Evolutionary conservation across 35 echinoderm and acorn worm species (phyloP).

Genomic region (Lytechinus pictus): DNA sequence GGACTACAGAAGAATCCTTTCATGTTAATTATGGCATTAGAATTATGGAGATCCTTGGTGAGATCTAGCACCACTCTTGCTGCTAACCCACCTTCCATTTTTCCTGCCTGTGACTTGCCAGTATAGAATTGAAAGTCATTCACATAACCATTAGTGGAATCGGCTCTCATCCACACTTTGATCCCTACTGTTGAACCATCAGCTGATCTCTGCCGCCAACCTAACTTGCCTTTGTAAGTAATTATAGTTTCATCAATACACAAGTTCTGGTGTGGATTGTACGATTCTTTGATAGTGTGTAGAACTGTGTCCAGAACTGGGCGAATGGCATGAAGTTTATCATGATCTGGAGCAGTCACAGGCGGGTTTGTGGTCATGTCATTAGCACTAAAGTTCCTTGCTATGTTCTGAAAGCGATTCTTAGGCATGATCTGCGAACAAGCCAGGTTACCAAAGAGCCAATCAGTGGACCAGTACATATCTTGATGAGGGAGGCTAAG

Average conservation of each 20-base stretch:
- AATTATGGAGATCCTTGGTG: constrained; percentile 50
- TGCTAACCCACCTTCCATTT: constrained; percentile 35
- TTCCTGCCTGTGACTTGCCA: constrained; percentile 26
- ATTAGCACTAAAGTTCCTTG: constrained; percentile 45
- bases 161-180: constrained; percentile 52
- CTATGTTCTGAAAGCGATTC: constrained; percentile 51
- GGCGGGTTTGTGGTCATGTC: constrained; percentile 50
- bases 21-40: constrained; percentile 41
- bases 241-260: constrained; percentile 50
- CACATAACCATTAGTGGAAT: constrained; percentile 40
- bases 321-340: constrained; percentile 46
- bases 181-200: constrained; percentile 41
- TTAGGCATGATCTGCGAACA: constrained; percentile 51
- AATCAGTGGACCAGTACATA: constrained; percentile 50
- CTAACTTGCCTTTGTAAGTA: constrained; percentile 38
- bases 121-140: constrained; percentile 49
- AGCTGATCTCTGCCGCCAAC: constrained; percentile 43
- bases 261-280: constrained; percentile 40
- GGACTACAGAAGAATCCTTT: constrained; percentile 44
- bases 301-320: constrained; percentile 25
- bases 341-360: constrained; percentile 46
- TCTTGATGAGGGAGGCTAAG: constrained; percentile 43
- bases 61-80: constrained; percentile 41
- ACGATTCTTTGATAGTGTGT: neutral
- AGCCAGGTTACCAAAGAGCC: constrained; percentile 40